These are phyloP conservation scores for Sceloporus tristichus DNA, from an alignment of 2,113 vertebrate genomes.

Conservation along the genomic window DNA sequence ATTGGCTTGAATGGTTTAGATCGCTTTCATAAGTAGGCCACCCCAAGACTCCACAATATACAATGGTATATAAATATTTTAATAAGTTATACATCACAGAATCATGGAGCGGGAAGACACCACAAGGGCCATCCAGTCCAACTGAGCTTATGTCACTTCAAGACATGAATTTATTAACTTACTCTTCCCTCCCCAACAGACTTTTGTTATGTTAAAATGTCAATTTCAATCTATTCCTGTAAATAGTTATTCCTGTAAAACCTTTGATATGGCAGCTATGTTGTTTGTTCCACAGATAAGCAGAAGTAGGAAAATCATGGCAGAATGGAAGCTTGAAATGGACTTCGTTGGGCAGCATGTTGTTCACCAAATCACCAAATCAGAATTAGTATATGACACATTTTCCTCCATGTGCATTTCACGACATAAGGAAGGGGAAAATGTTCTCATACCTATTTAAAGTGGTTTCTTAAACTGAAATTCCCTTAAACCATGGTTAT, in stretches of 20 bases:
- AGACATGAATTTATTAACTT: background rate
- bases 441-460: background rate
- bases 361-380: background rate
- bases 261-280: background rate
- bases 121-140: too few relatives aligned
- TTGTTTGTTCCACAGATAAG: background rate
- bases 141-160: background rate
- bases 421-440: too few relatives aligned
- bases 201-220: background rate
- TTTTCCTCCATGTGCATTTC: background rate
- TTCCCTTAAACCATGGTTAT: constrained; percentile 9
- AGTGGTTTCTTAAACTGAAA: background rate
- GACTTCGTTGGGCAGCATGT: background rate
- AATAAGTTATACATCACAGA: too few relatives aligned
- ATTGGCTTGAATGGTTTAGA: too few relatives aligned
- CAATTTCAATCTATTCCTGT: too few relatives aligned
- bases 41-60: too few relatives aligned
- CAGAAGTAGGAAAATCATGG: background rate
- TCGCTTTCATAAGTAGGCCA: too few relatives aligned
- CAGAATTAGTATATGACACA: background rate
- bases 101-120: too few relatives aligned
- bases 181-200: background rate
- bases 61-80: too few relatives aligned
- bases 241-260: background rate
- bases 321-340: background rate